Evolutionary conservation across 1,140 invertebrate genomes (phyloP), one percentile per base, ranked within the genome.

Genomic region (Drosophila sturtevanti): DNA sequence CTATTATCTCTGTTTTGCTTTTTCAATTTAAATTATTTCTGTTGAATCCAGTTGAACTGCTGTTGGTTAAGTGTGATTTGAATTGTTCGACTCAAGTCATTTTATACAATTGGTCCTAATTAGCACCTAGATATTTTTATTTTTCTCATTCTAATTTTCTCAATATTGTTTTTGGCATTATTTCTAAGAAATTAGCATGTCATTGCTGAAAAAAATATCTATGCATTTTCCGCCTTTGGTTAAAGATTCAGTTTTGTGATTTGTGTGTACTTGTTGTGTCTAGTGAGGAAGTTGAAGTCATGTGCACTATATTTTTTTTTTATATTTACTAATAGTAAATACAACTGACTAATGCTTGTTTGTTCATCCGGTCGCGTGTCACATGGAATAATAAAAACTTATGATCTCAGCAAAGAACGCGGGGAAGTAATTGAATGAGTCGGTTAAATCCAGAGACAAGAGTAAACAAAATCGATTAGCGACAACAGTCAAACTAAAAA

Each of bases 51-150:
- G 61, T 22, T 63, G 21, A 51, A 74, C 60, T 70, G 54, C 35
- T 24, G 18, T 38, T 38, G 60, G 56, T 9, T 16, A 60, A 86
- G 61, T 86, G 82, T 70, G 79, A 16, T 6, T 56, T 9, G 21
- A 6, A 14, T 63, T 21, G 10, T 10, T 11, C 9, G 10, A 7
- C 16, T n/a, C 27, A 70, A 37, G 12, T 58, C 76, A 55, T 82
- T 81, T 87, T 87, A 87, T 89, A 89, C 79, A 68, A 89, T 60
- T 64, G 59, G 54, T 48, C 16, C 27, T 66, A 59, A 87, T 87
- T 87, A 87, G 55, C 82, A 82, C 79, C 63, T 77, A 10, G 51
- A 63, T 21, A 48, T 48, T 11, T 54, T 27, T 18, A 10, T 24
- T 41, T 69, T 63, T 75, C 16, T 44, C 41, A 44, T 79, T 87